Base-by-base conservation (phyloP, 92 coral and sea anemone species). In the Galaxea fascicularis region DNA sequence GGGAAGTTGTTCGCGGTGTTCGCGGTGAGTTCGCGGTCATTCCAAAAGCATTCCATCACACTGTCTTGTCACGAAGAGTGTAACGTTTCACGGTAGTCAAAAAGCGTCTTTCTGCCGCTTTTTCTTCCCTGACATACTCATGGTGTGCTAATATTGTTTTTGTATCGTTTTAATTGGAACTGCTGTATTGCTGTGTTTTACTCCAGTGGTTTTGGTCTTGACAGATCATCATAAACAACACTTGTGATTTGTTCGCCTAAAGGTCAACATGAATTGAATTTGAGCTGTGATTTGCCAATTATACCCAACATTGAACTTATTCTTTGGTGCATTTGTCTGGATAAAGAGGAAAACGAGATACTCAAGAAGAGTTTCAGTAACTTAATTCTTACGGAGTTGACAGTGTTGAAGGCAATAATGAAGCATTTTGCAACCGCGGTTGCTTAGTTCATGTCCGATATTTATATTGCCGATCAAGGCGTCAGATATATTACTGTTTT, bases 211-310 rank as follows among this genome's bases (percentile, higher is more conserved):
- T 41, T 66, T 77, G 45, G 15, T 71, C 17, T 12, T 12, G 70
- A 60, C 31, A 44, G 56, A 59, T 41, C 41, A 82, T 20, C 12
- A 44, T 24, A 58, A 82, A 82, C 71, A 41, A 7, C 77, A 26
- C 59, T 82, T 56, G 84, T 54, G 86, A 70, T 82, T 53, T 71
- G 78, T 47, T 22, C 78, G 45, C 3, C 78, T 20, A 35, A 26
- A 82, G 78, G 86, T 80, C 85, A 80, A 70, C 85, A 52, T 68
- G 21, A 31, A 13, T 17, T 20, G 8, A 45, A 45, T 14, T 63
- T 6, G 45, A 12, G 82, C 12, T 35, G 25, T 28, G n/a, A 41
- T 76, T 77, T 28, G 29, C n/a, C 29, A 41, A 59, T 60, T 59
- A 28, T 20, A 10, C 18, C 18, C 41, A 12, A 18, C 41, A 65